These are phyloP conservation scores for Drosophila phalerata DNA, from an alignment of 2,888 invertebrate genomes.

Conservation along the genomic window DNA sequence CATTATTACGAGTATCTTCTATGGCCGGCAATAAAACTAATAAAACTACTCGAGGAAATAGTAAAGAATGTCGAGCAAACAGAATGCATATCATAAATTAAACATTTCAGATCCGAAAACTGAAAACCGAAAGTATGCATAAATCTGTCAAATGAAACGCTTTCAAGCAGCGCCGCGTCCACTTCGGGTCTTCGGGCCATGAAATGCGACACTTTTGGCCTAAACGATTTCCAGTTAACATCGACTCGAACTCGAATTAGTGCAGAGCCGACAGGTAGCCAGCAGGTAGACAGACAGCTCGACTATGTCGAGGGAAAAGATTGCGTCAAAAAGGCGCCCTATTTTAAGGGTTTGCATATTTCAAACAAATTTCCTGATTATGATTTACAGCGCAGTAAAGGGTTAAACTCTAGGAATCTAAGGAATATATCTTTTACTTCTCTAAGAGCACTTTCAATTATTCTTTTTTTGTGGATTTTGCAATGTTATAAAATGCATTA, in stretches of 20 bases:
- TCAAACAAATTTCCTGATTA: constrained; percentile 26
- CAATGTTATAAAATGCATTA: constrained; percentile 4
- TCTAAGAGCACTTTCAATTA: neutral
- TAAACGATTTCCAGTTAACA: constrained; percentile 67
- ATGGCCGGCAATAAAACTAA: constrained; percentile 42
- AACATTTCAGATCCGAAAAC: constrained; percentile 27
- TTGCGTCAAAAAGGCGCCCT: constrained; percentile 58
- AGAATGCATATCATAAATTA: constrained; percentile 61
- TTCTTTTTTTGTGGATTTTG: neutral
- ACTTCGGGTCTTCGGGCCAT: constrained; percentile 22
- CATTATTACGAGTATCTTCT: constrained; percentile 16
- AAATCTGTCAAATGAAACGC: constrained; percentile 66
- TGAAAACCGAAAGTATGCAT: constrained; percentile 62
- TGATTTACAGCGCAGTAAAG: constrained; percentile 41
- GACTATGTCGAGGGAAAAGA: constrained; percentile 6
- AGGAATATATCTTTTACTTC: neutral
- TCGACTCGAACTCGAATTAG: constrained; percentile 56
- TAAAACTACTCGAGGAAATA: constrained; percentile 25
- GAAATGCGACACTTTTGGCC: constrained; percentile 73
- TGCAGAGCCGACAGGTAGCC: constrained; percentile 58
- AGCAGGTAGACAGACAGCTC: constrained; percentile 50
- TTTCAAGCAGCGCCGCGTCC: constrained; percentile 53
- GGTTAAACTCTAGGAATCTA: neutral
- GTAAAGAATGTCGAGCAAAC: constrained; percentile 44
- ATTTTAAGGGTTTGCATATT: constrained; percentile 50